These are phyloP conservation scores for Pampus argenteus DNA, from an alignment of 2,797 vertebrate genomes.

Conservation along the genomic window DNA sequence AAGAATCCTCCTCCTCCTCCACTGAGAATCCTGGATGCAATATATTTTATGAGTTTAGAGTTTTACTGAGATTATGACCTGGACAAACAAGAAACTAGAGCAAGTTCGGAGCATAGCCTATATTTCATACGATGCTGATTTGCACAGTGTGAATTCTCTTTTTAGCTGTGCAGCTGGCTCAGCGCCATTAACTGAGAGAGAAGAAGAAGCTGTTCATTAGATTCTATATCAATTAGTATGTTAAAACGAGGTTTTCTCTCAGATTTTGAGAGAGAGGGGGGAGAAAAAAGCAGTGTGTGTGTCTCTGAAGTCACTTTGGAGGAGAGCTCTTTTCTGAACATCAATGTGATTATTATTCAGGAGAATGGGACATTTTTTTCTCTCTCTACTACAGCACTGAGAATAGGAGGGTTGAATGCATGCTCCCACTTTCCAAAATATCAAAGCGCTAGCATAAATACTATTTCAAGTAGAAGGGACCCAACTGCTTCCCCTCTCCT, in stretches of 20 bases:
- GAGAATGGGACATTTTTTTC: slow-evolving; percentile 46
- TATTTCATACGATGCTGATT: slow-evolving; percentile 40
- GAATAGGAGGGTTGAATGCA: slow-evolving; percentile 64
- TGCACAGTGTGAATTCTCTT: slow-evolving; percentile 35
- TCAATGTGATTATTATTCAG: slow-evolving; percentile 66
- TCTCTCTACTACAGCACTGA: slow-evolving; percentile 51
- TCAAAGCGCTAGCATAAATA: slow-evolving; percentile 83
- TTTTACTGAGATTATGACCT: slow-evolving; percentile 43
- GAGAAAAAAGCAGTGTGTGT: slow-evolving; percentile 4
- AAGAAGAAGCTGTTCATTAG: slow-evolving; percentile 59
- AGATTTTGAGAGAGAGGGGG: slow-evolving; percentile 26
- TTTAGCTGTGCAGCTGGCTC: slow-evolving; percentile 41
- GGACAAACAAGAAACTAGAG: slow-evolving; percentile 48
- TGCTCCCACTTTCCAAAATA: slow-evolving; percentile 73
- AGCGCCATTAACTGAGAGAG: slow-evolving; percentile 25
- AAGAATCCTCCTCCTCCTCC: too few species aligned
- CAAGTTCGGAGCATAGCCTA: slow-evolving; percentile 16
- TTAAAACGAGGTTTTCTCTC: slow-evolving; percentile 51
- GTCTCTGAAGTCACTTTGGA: slow-evolving; percentile 58
- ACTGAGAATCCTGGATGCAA: too few species aligned
- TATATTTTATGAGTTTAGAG: slow-evolving; percentile 27
- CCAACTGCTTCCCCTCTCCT: slow-evolving; percentile 72
- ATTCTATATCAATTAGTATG: slow-evolving; percentile 64
- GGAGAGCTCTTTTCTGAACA: slow-evolving; percentile 61
- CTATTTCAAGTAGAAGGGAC: slow-evolving; percentile 82